Conservation (phyloP, 2,797 vertebrate species). For the Forpus xanthops region DNA sequence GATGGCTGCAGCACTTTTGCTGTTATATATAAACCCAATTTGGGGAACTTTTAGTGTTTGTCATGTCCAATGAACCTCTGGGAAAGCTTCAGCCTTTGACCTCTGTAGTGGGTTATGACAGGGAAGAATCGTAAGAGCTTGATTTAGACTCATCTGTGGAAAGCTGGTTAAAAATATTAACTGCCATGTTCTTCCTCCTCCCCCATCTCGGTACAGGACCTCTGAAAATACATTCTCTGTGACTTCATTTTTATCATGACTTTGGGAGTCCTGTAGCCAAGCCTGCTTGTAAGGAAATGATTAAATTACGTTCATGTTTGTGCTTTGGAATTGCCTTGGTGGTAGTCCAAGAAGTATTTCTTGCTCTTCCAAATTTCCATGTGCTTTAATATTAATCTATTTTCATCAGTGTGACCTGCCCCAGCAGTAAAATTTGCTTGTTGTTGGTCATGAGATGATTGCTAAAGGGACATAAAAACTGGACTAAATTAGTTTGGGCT, state of each 20-base stretch:
- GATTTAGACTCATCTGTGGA: conserved; percentile 68
- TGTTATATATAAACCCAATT: conserved; percentile 53
- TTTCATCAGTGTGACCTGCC: not conserved
- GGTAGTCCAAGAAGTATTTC: conserved; percentile 23
- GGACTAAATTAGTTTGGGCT: not conserved
- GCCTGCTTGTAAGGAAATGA: conserved; percentile 24
- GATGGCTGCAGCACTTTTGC: conserved; percentile 12
- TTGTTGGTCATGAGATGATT: not conserved
- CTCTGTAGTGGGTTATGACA: conserved; percentile 59
- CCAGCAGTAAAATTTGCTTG: not conserved
- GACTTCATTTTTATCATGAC: conserved; percentile 24
- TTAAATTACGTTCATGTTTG: conserved; percentile 24
- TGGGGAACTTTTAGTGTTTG: conserved; percentile 64
- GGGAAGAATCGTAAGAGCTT: conserved; percentile 65
- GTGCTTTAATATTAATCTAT: conserved; percentile 18
- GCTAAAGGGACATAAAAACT: not conserved
- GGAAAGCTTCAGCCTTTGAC: conserved; percentile 78
- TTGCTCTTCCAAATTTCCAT: conserved; percentile 25
- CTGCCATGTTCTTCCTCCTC: conserved; percentile 22
- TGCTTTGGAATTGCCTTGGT: conserved; percentile 37
- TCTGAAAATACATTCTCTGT: conserved; percentile 47
- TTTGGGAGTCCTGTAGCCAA: conserved; percentile 13
- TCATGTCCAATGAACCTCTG: conserved; percentile 69
- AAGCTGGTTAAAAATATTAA: conserved; percentile 61
- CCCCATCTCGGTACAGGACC: conserved; percentile 25